phyloP scores from a whole-genome alignment of 2,888 invertebrate genomes.

The Neria commutata region DNA sequence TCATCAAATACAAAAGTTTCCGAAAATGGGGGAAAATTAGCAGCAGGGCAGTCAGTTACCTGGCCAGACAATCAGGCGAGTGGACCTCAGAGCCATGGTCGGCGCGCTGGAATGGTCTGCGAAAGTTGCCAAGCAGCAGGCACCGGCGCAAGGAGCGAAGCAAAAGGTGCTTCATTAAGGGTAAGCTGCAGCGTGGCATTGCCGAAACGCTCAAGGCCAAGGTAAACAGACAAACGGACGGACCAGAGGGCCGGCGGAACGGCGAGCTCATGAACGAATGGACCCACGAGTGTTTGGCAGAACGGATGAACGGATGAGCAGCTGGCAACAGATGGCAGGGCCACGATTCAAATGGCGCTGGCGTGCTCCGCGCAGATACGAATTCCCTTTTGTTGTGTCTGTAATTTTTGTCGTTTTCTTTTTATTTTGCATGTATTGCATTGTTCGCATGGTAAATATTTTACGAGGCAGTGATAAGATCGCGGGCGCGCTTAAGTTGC shows the following conservation, averaged over 20 bases:
- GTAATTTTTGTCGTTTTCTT: constrained; percentile 20
- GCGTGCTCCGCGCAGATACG: too few relatives aligned
- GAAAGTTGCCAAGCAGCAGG: background rate
- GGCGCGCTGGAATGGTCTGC: background rate
- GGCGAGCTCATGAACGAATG: too few relatives aligned
- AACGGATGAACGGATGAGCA: constrained; percentile 18
- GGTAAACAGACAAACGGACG: constrained; percentile 31
- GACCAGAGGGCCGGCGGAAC: too few relatives aligned
- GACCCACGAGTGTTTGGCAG: too few relatives aligned
- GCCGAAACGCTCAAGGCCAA: constrained; percentile 22
- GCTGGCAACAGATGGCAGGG: background rate
- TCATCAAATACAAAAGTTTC: constrained; percentile 33
- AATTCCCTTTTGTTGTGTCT: constrained; percentile 9
- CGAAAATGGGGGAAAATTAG: constrained; percentile 51
- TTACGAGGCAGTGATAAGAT: constrained; percentile 40
- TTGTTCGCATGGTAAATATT: background rate
- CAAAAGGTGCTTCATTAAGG: constrained; percentile 40
- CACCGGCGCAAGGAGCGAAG: constrained; percentile 39
- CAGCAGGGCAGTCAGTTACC: constrained; percentile 28
- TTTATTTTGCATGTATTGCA: constrained; percentile 43
- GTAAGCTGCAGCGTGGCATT: constrained; percentile 31
- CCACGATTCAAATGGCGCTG: background rate
- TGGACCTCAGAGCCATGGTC: constrained; percentile 28
- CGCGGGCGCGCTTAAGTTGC: constrained; percentile 35
- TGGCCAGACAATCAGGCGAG: constrained; percentile 49